Base-by-base conservation (phyloP, 2,888 invertebrate genomes). In the Pheosia tremula region DNA sequence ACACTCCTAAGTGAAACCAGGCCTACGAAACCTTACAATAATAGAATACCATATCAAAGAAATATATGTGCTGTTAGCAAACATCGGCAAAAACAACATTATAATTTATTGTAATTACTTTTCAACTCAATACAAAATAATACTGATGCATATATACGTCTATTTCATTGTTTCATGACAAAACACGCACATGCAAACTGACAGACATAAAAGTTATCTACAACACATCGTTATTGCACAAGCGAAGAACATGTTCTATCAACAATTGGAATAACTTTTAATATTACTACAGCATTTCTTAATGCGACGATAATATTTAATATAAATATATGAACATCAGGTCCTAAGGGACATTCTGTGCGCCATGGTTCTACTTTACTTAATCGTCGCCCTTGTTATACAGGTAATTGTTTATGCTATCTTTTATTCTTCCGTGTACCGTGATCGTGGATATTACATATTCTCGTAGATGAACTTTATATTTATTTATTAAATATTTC, bases 351-450 rank as follows among this genome's bases (percentile, higher is more conserved):
- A 50, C 72, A 82, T 67, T 63, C 64, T 24, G 68, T 68, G 72
- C 83, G 87, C 63, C 83, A 91, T 92, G 92, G 82, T 85, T 71
- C 78, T 82, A 57, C 73, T 82, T 67, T 84, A 84, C 81, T 75
- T 91, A 73, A 72, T 88, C 71, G 69, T 92, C 75, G 86, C 83
- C 62, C 74, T 91, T 72, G 72, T 88, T 54, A 72, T 88, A 64
- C 91, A 91, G 91, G 92, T 91, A 87, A 87, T 58, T 71, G 57
- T 61, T 49, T 39, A 13, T 58, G 37, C 50, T 11, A 39, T 11
- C 9, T 3, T 67, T 61, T 61, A 45, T 61, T 61, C 47, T 49
- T 54, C 53, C 5, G 43, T 53, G 7, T 57, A 56, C 1, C 41
- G 37, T 36, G 10, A 38, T 47, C 50, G 11, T 11, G 24, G 45